Conservation (phyloP, 2,113 vertebrate genomes). For the Amia ocellicauda region DNA sequence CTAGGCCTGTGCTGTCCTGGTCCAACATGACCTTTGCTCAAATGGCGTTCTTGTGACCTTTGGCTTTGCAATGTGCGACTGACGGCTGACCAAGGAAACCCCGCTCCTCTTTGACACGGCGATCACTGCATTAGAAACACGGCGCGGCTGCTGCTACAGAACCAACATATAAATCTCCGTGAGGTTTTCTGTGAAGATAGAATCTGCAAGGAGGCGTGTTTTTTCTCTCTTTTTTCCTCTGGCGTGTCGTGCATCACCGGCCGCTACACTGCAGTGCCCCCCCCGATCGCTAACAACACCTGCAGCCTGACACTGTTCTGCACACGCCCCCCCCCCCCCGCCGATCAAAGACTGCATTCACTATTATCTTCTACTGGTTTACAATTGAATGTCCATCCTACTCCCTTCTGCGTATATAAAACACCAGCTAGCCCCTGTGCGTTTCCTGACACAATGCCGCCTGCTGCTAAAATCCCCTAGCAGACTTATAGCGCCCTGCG, state of each 20-base stretch:
- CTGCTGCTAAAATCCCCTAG: too few relatives aligned
- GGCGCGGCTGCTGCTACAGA: slow-evolving; percentile 12
- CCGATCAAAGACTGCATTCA: too few relatives aligned
- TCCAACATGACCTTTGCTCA: too few relatives aligned
- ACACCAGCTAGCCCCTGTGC: too few relatives aligned
- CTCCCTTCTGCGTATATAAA: too few relatives aligned
- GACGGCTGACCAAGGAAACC: neutral
- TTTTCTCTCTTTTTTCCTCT: slow-evolving; percentile 8
- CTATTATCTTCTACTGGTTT: too few relatives aligned
- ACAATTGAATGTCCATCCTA: too few relatives aligned
- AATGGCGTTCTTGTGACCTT: too few relatives aligned
- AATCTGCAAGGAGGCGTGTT: slow-evolving; percentile 22
- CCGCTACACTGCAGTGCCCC: neutral
- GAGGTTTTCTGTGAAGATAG: slow-evolving; percentile 14
- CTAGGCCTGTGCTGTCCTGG: neutral
- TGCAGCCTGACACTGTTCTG: too few relatives aligned
- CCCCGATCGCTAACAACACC: slow-evolving; percentile 1
- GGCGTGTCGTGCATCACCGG: neutral
- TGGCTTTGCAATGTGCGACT: neutral
- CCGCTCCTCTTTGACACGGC: slow-evolving; percentile 7
- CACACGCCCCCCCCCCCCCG: too few relatives aligned
- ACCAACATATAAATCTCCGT: slow-evolving; percentile 17
- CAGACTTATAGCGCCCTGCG: too few relatives aligned
- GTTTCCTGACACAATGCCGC: too few relatives aligned
- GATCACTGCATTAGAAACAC: slow-evolving; percentile 7